Percentiles rank a stretch among this genome's conserved stretches.
These are phyloP conservation scores for Rhea americana DNA, from an alignment of 2,113 vertebrate species.

Conservation along the genomic window DNA sequence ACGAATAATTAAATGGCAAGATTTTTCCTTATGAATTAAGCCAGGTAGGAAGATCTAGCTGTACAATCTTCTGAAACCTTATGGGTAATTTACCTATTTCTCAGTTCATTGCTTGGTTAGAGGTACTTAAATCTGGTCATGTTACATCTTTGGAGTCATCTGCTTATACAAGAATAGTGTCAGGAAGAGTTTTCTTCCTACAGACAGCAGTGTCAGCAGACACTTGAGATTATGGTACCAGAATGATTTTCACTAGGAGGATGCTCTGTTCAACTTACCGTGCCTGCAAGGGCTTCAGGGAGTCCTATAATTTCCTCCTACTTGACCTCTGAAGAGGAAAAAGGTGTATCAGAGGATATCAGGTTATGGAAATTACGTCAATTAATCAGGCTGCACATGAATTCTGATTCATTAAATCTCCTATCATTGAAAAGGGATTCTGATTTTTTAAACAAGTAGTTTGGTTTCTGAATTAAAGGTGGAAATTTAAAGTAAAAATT, in stretches of 20 bases:
- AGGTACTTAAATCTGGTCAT: not conserved
- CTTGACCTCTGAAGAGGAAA: not conserved
- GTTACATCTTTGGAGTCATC: not conserved
- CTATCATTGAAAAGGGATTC: not conserved
- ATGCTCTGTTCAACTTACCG: not conserved
- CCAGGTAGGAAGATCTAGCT: not conserved
- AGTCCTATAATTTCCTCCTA: not conserved
- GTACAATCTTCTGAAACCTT: not conserved
- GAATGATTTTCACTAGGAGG: not conserved
- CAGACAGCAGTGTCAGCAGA: not conserved
- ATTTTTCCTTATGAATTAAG: not conserved
- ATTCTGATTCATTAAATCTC: not conserved
- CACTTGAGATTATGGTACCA: not conserved
- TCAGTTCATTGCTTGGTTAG: constrained; percentile 22
- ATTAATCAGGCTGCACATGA: not conserved
- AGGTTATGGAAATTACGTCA: not conserved
- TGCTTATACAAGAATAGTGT: not conserved
- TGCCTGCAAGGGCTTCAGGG: not conserved
- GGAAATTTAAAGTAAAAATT: not conserved
- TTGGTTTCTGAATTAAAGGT: not conserved
- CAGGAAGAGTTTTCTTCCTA: constrained; percentile 18
- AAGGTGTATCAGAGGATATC: not conserved
- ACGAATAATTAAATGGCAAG: not conserved
- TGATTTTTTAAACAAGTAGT: not conserved
- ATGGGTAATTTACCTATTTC: not conserved